These are phyloP conservation scores for Acipenser transmontanus DNA, from an alignment of 2,797 vertebrate species.

Conservation along the genomic window DNA sequence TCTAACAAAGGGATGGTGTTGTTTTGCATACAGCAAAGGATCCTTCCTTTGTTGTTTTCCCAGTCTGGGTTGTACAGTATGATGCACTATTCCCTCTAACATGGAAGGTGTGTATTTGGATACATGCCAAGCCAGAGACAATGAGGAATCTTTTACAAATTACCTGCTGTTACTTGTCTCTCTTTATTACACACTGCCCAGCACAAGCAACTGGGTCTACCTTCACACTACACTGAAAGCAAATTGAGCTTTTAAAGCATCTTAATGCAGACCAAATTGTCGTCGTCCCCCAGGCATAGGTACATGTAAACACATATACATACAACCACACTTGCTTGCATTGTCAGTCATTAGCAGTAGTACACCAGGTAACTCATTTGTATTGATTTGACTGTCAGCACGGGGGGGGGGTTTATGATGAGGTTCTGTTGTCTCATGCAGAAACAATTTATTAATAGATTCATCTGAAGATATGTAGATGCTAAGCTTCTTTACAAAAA, in stretches of 20 bases:
- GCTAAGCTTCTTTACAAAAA: too few relatives aligned
- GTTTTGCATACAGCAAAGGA: too few relatives aligned
- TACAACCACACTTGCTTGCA: not conserved
- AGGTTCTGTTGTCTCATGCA: too few relatives aligned
- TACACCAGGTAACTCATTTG: not conserved
- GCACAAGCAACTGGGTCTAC: not conserved
- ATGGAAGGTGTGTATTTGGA: not conserved
- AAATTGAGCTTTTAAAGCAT: not conserved
- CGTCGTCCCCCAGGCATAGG: not conserved
- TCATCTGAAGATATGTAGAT: too few relatives aligned
- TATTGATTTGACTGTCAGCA: not conserved
- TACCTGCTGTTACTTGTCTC: not conserved
- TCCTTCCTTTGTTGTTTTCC: too few relatives aligned
- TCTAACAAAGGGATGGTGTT: too few relatives aligned
- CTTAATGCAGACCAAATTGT: not conserved
- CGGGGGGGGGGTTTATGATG: too few relatives aligned
- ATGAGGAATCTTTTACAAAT: not conserved
- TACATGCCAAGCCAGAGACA: not conserved
- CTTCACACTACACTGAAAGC: not conserved
- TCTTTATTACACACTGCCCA: not conserved
- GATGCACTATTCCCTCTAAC: not conserved
- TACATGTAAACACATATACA: not conserved
- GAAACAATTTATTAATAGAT: too few relatives aligned
- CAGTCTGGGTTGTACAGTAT: too few relatives aligned
- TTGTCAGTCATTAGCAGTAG: not conserved